These are phyloP conservation scores for Siniperca scherzeri DNA, from an alignment of 2,797 vertebrate genomes.

Conservation along the genomic window DNA sequence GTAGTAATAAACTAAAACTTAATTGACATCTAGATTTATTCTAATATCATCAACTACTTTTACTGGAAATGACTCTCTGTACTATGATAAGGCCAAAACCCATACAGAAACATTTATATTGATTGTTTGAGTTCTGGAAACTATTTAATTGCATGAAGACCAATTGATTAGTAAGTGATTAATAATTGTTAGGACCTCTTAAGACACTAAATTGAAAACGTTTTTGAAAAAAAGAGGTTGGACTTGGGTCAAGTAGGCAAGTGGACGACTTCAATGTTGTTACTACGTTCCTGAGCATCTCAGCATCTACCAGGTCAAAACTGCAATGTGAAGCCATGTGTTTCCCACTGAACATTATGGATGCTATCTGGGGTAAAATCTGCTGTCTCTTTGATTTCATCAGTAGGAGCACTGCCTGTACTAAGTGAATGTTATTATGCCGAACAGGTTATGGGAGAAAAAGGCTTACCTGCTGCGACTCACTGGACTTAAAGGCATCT, in stretches of 20 bases:
- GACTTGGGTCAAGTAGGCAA: too few species aligned
- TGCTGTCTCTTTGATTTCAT: not conserved
- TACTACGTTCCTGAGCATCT: not conserved
- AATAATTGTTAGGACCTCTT: too few species aligned
- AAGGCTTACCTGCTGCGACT: constrained; percentile 94
- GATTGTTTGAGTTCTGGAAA: not conserved
- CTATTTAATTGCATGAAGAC: not conserved
- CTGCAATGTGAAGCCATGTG: not conserved
- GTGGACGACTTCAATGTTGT: not conserved
- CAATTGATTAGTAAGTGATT: too few species aligned
- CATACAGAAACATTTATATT: not conserved
- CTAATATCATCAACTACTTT: not conserved
- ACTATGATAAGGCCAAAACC: too few species aligned
- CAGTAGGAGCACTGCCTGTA: not conserved
- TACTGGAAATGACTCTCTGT: not conserved
- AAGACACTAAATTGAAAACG: too few species aligned
- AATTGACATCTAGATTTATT: not conserved
- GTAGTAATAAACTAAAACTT: too few species aligned
- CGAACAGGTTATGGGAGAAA: not conserved
- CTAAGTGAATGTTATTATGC: not conserved
- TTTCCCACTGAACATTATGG: not conserved
- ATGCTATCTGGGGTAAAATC: not conserved
- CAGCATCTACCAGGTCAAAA: not conserved
- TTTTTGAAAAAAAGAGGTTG: too few species aligned
- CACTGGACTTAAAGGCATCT: constrained; percentile 98